Conservation (phyloP, 1,140 invertebrate species). For the Sitophilus oryzae region DNA sequence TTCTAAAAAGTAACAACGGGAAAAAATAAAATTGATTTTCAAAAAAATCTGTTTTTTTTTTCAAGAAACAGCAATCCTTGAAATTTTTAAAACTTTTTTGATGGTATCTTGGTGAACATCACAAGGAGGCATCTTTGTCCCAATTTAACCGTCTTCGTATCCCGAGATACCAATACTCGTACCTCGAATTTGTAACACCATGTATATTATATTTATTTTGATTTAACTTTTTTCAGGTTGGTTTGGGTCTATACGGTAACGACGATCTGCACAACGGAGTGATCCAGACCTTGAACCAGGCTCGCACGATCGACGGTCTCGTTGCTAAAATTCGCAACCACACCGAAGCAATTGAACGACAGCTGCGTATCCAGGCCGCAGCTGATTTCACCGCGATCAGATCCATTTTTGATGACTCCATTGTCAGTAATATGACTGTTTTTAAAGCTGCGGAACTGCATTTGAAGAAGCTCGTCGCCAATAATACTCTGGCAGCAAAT, state of each 20-base stretch:
- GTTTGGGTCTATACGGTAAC: constrained; percentile 82
- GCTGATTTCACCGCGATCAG: constrained; percentile 17
- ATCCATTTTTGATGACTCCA: constrained; percentile 38
- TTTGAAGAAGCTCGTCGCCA: constrained; percentile 60
- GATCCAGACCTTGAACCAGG: constrained; percentile 69
- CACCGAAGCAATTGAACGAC: constrained; percentile 42
- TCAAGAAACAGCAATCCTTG: too few relatives aligned
- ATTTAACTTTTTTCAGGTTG: constrained; percentile 41
- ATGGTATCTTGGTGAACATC: too few relatives aligned
- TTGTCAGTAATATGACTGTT: constrained; percentile 68
- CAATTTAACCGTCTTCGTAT: too few relatives aligned
- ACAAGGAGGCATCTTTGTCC: too few relatives aligned
- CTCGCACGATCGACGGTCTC: constrained; percentile 68
- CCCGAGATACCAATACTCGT: too few relatives aligned
- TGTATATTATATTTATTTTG: too few relatives aligned
- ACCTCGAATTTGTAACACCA: too few relatives aligned
- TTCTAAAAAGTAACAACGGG: too few relatives aligned
- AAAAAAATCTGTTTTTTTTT: too few relatives aligned
- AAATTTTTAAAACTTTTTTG: too few relatives aligned
- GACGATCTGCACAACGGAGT: constrained; percentile 89
- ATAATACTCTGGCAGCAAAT: constrained; percentile 62
- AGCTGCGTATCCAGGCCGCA: constrained; percentile 34
- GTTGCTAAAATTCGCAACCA: constrained; percentile 71
- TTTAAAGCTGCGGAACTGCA: constrained; percentile 58
- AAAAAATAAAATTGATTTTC: too few relatives aligned